Conservation (phyloP, 2,797 vertebrate genomes). For the Melopsittacus undulatus region DNA sequence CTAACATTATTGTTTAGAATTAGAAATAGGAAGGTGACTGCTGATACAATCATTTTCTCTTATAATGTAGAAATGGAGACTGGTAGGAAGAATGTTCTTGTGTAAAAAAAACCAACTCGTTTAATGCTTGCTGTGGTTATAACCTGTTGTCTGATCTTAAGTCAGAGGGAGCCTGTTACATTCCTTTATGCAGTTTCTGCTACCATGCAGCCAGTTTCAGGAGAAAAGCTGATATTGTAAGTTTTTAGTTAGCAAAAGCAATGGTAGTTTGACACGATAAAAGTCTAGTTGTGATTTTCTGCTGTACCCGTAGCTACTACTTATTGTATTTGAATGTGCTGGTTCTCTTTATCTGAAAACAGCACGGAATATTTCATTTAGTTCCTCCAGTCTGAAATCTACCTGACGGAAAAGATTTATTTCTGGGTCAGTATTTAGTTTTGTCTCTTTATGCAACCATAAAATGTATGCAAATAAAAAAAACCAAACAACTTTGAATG, state of each 20-base stretch:
- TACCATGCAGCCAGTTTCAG: background rate
- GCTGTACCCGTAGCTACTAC: background rate
- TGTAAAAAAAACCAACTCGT: rapidly evolving
- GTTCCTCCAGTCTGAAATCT: background rate
- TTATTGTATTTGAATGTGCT: background rate
- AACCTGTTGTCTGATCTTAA: background rate
- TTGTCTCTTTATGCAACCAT: background rate
- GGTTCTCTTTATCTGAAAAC: background rate
- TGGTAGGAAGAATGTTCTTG: background rate
- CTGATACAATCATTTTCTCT: background rate
- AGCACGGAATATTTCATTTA: background rate
- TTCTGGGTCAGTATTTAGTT: background rate
- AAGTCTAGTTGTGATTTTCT: background rate
- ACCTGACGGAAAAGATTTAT: background rate
- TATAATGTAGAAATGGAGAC: background rate
- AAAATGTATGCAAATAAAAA: background rate
- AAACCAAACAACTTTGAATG: background rate
- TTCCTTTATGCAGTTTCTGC: background rate
- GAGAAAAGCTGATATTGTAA: background rate
- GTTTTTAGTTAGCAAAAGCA: background rate
- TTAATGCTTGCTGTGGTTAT: background rate
- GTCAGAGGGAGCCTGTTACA: background rate
- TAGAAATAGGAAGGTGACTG: background rate
- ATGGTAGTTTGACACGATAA: background rate
- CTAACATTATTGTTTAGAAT: background rate